Conservation (phyloP, 2,797 vertebrate genomes). For the Brachymystax lenok region DNA sequence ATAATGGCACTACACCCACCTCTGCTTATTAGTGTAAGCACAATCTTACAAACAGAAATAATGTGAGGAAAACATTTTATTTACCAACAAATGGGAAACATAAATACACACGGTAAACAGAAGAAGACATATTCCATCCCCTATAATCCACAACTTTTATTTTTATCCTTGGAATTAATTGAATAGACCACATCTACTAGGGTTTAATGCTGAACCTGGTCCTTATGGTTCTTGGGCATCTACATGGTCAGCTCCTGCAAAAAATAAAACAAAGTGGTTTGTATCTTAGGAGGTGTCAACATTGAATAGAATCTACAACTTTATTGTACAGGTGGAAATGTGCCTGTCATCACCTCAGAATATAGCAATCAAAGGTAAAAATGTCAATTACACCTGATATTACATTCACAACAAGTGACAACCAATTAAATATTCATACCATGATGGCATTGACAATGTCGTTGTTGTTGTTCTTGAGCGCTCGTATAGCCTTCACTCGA, state of each 20-base stretch:
- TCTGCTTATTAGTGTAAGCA: not conserved
- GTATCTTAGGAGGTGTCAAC: not conserved
- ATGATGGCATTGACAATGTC: slow-evolving; percentile 90
- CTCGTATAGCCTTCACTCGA: slow-evolving; percentile 84
- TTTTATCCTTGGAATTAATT: slow-evolving; percentile 74
- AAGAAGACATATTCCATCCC: slow-evolving; percentile 13
- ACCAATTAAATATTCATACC: slow-evolving; percentile 71
- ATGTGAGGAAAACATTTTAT: not conserved
- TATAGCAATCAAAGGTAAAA: not conserved
- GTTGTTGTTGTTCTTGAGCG: slow-evolving; percentile 90
- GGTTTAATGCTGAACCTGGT: slow-evolving; percentile 58
- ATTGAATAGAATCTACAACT: not conserved
- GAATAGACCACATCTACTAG: slow-evolving; percentile 77
- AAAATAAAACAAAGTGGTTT: slow-evolving; percentile 10
- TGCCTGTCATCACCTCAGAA: not conserved
- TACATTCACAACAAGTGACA: slow-evolving; percentile 32
- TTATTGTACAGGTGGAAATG: not conserved
- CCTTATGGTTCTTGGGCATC: slow-evolving; percentile 29
- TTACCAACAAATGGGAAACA: slow-evolving; percentile 1
- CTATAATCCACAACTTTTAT: slow-evolving; percentile 83
- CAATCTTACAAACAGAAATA: not conserved
- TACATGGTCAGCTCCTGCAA: slow-evolving; percentile 88
- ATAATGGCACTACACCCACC: too few species aligned
- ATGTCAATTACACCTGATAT: not conserved
- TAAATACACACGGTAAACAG: slow-evolving; percentile 14